Percentiles rank a stretch among this genome's conserved stretches.
Conservation (phyloP, 2,888 invertebrate species). For the Sthenelais limicola region DNA sequence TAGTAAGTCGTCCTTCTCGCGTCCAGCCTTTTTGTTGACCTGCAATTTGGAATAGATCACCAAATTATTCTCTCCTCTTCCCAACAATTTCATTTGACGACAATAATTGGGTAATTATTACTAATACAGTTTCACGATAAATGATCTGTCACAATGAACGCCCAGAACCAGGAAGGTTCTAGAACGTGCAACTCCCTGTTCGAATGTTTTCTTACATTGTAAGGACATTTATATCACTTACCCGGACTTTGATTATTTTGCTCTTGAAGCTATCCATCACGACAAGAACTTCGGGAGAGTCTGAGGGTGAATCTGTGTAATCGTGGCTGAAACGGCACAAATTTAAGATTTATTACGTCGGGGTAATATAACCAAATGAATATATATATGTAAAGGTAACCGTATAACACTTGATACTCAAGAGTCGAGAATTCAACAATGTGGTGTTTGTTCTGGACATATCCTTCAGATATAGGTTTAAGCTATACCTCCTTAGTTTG, state of each 20-base stretch:
- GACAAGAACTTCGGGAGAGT: conserved; percentile 82
- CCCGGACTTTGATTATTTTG: conserved; percentile 91
- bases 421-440: no score
- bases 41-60: no score
- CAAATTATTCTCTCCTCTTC: background rate
- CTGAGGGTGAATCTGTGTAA: conserved; percentile 81
- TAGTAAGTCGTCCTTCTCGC: conserved; percentile 87
- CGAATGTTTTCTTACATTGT: background rate
- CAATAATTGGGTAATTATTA: no score
- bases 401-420: no score
- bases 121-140: background rate
- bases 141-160: background rate
- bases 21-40: conserved; percentile 88
- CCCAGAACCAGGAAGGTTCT: no score
- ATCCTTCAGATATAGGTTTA: no score
- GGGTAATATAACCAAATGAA: no score
- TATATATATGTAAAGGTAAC: no score
- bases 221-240: conserved; percentile 71
- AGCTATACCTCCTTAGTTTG: no score
- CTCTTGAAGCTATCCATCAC: conserved; percentile 84
- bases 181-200: no score
- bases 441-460: no score
- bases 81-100: background rate
- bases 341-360: no score
- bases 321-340: conserved; percentile 78